Conservation (phyloP, 2,888 invertebrate genomes). For the Lasioglossum zephyrum region DNA sequence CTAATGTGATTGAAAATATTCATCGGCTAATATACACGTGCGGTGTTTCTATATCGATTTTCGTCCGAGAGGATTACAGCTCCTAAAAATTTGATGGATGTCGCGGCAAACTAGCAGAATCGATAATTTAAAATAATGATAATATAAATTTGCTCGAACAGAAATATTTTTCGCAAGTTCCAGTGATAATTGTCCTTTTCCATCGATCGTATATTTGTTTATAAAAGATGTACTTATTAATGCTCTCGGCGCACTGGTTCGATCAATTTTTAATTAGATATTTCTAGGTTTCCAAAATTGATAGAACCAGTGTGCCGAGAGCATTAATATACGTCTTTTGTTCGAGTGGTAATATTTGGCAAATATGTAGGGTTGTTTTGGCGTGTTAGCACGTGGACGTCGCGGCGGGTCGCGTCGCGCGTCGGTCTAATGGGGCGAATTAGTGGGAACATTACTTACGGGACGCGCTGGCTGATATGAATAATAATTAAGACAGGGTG, state of each 20-base stretch:
- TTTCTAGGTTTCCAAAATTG: too few species aligned
- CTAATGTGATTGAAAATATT: background rate
- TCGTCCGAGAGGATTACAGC: background rate
- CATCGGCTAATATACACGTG: background rate
- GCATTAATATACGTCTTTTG: too few species aligned
- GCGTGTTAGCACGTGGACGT: background rate
- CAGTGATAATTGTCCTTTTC: too few species aligned
- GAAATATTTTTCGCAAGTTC: too few species aligned
- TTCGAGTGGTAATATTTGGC: background rate
- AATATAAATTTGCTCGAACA: background rate
- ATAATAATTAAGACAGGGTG: conserved; percentile 13
- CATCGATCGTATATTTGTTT: too few species aligned
- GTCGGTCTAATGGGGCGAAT: background rate
- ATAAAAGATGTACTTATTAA: too few species aligned
- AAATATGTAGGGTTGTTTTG: background rate
- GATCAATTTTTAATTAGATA: too few species aligned
- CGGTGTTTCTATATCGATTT: background rate
- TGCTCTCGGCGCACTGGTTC: too few species aligned
- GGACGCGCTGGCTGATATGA: background rate
- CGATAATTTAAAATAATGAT: background rate
- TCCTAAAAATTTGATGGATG: background rate
- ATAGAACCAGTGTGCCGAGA: too few species aligned
- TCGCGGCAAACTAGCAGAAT: background rate
- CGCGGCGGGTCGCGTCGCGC: too few species aligned
- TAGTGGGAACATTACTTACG: conserved; percentile 14